Evolutionary conservation across 2,113 vertebrate genomes (phyloP), one percentile per base, ranked within the genome.

Genomic region (Periophthalmodon schlosseri): DNA sequence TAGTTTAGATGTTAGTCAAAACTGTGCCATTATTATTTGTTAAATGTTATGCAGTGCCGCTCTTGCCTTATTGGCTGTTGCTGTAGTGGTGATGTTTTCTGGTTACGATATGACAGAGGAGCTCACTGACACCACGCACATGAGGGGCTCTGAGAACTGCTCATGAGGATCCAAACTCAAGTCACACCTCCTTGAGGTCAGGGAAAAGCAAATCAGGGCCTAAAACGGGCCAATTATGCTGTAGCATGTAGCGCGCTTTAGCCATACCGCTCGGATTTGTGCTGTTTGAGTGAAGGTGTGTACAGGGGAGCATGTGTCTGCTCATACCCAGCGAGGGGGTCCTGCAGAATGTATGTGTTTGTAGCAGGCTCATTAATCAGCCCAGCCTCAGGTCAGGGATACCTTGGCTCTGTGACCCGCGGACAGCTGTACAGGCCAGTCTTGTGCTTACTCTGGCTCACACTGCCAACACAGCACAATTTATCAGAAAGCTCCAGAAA

Each of bases 321-420:
- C 28, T 64, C 54, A 70, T 4, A n/a, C 21, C 57, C 49, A 16
- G 23, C 36, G 70, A 34, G 71, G 50, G 28, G 60, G 60, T 33
- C 33, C 52, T 20, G 10, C 39, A 47, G 66, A 75, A 69, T 84
- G 70, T 76, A 67, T 67, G 64, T 74, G 73, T 33, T n/a, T 78
- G 72, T 72, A 23, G 33, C 54, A 50, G 64, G 33, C 80, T 86
- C 91, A 89, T 93, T 91, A 93, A 93, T 94, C 91, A 90, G 81
- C 68, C 21, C 74, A 60, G 85, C 84, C 88, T 33, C 76, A 63
- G 78, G 79, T 73, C 70, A 52, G 68, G 76, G 72, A 80, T 79
- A 84, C 87, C 72, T 86, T 78, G 69, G 49, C 69, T 82, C 78
- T 73, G 75, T 83, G 82, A 90, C 86, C 86, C 69, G 54, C 61